Evolutionary conservation across 2,797 vertebrate species (phyloP), one percentile per base, ranked within the genome.

Genomic region (Ibycter americanus): DNA sequence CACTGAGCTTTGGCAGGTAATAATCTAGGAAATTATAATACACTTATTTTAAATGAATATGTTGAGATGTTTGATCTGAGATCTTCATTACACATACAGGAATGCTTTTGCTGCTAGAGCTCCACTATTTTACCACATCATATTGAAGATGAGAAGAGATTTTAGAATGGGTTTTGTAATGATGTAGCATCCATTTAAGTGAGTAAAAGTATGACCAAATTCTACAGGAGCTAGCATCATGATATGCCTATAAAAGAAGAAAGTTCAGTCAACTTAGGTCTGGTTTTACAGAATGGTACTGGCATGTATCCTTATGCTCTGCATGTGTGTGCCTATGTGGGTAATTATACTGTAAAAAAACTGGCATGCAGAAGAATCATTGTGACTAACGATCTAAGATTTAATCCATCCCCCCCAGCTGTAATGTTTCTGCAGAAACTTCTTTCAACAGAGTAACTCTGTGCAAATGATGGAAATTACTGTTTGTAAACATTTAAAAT

Each of bases 1-100:
- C 97, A 96, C 96, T 93, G 72, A 85, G 94, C 83, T 94, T 92
- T 97, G 97, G 95, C 94, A 97, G 95, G 95, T 97, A 91, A 96
- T 96, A 95, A 97, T 96, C 93, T 92, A 93, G 92, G 90, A 95
- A 95, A 96, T 95, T 94, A 94, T 77, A 95, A 91, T 91, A 83
- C 82, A 55, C 19, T 91, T 89, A 91, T 18, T 90, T 85, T 93
- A 95, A 95, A 86, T 87, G 84, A 94, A 90, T 91, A 71, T 72
- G 46, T 56, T 86, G 79, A 93, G 90, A 18, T 93, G 92, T 95
- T 96, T 92, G 87, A 96, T 83, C 86, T 6, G 31, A 49, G 76
- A 86, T 96, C 90, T 93, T 95, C 52, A 61, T 96, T 94, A 91
- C 72, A 54, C 32, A 9, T 21, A 47, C 54, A 87, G 88, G 46